Conservation (phyloP, 2,888 invertebrate genomes). For the Leptodirus hochenwartii region DNA sequence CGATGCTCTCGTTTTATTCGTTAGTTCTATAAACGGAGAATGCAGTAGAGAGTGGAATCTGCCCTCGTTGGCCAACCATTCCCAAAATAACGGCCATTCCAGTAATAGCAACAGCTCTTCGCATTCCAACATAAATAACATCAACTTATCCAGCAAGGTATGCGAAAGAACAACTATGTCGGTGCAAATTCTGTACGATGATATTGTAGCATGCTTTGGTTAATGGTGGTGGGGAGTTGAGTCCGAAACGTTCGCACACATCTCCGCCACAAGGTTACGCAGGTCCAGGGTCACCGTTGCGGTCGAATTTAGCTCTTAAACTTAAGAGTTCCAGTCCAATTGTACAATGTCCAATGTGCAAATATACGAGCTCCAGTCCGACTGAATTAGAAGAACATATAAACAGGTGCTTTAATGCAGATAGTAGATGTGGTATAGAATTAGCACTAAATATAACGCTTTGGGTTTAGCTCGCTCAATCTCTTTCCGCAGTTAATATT, state of each 20-base stretch:
- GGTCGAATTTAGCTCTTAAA: constrained; percentile 51
- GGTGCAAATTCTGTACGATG: neutral
- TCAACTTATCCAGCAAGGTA: constrained; percentile 26
- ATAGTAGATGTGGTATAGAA: neutral
- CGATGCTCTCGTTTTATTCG: no score
- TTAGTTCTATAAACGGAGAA: no score
- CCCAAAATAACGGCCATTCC: constrained; percentile 12
- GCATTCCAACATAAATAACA: constrained; percentile 20
- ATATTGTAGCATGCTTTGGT: constrained; percentile 18
- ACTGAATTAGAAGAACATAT: constrained; percentile 64
- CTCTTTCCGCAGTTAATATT: neutral
- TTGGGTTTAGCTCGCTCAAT: no score
- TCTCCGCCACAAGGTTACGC: no score
- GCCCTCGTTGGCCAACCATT: constrained; percentile 11
- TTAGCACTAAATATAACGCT: no score
- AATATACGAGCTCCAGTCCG: constrained; percentile 55
- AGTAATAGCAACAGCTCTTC: constrained; percentile 9
- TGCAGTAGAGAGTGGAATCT: constrained; percentile 11
- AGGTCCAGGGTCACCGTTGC: constrained; percentile 58
- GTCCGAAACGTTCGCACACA: constrained; percentile 24
- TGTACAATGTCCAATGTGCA: constrained; percentile 56
- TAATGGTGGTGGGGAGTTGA: constrained; percentile 25
- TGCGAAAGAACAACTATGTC: neutral
- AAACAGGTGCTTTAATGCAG: constrained; percentile 30
- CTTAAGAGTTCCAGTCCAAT: constrained; percentile 38